phyloP scores from a whole-genome alignment of 2,113 vertebrate species.

The Opisthocomus hoazin region DNA sequence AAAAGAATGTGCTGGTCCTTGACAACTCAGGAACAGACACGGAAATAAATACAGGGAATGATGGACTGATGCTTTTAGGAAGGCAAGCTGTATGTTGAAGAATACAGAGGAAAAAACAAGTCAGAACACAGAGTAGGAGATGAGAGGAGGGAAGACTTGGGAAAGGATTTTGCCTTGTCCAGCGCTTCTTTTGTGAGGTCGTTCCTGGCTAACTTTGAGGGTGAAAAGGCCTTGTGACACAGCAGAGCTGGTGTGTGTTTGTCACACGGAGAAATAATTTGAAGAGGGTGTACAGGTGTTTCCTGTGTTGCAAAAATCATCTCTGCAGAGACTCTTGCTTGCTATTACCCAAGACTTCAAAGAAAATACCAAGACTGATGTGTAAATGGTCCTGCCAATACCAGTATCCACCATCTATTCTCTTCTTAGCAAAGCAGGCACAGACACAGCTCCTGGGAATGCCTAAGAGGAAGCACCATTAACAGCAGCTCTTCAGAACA shows the following conservation, averaged over 20 bases:
- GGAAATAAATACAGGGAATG: neutral
- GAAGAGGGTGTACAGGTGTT: slow-evolving; percentile 43
- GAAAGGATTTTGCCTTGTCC: neutral
- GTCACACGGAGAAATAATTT: neutral
- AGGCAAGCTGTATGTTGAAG: neutral
- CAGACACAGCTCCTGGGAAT: neutral
- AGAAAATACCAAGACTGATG: slow-evolving; percentile 25
- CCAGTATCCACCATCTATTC: neutral
- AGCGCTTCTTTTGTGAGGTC: neutral
- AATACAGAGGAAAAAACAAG: neutral
- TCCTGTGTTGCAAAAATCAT: slow-evolving; percentile 50
- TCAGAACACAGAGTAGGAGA: neutral
- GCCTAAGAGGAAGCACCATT: neutral
- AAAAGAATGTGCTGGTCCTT: neutral
- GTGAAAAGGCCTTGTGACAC: neutral
- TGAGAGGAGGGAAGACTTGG: neutral
- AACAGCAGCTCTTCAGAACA: neutral
- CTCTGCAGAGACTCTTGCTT: slow-evolving; percentile 17
- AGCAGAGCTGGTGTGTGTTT: neutral
- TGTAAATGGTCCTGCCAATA: neutral
- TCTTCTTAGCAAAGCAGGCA: neutral
- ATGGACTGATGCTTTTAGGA: neutral
- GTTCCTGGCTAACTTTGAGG: neutral
- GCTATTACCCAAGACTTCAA: slow-evolving; percentile 42
- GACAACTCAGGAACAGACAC: neutral